Evolutionary conservation across 2,113 vertebrate genomes (phyloP).

Genomic region (Prinia subflava): DNA sequence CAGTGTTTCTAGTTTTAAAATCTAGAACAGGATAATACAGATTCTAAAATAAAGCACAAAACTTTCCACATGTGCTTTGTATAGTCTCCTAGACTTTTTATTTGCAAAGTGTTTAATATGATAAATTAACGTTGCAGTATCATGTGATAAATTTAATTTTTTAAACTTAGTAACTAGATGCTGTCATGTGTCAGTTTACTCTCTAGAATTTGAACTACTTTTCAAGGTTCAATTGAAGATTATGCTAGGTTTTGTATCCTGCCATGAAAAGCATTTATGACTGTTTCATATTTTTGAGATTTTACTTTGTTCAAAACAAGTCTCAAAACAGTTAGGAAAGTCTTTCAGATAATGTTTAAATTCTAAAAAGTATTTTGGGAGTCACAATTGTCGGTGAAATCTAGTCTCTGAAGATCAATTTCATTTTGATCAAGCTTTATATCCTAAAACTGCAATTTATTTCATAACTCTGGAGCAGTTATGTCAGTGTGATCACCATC

Average conservation of each 20-base stretch:
- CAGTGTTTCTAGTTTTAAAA: background rate
- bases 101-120: background rate
- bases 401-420: background rate
- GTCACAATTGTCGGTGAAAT: background rate
- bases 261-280: background rate
- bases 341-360: background rate
- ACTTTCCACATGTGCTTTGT: background rate
- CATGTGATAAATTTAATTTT: background rate
- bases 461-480: background rate
- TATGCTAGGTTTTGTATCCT: background rate
- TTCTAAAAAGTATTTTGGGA: background rate
- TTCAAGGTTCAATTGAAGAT: background rate
- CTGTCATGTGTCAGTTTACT: background rate
- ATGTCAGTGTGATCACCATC: background rate
- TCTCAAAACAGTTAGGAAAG: background rate
- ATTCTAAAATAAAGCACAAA: background rate
- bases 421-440: constrained; percentile 15
- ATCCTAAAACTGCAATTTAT: background rate
- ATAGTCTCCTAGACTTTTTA: background rate
- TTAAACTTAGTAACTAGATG: background rate
- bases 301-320: background rate
- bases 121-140: background rate
- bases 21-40: background rate
- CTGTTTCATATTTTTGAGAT: background rate
- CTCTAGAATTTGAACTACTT: background rate